These are phyloP conservation scores for Nasalis larvatus DNA, from an alignment of 2,113 vertebrate genomes.

Conservation along the genomic window DNA sequence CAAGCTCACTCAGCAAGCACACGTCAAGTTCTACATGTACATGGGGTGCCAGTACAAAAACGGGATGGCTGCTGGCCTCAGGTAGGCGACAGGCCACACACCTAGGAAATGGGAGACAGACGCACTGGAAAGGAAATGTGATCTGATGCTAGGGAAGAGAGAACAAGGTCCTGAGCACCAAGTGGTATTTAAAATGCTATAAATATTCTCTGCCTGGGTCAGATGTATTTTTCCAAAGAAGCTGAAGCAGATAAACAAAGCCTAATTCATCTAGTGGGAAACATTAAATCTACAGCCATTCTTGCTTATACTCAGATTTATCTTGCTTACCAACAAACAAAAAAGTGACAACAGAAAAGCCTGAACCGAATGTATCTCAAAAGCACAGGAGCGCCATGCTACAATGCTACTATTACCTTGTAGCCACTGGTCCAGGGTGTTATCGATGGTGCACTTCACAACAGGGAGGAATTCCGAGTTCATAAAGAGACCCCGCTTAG, in stretches of 20 bases:
- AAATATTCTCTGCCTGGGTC: neutral
- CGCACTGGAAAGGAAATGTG: neutral
- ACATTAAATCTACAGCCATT: neutral
- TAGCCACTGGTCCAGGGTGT: slow-evolving; percentile 92
- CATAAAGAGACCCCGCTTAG: slow-evolving; percentile 89
- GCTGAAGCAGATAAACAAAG: neutral
- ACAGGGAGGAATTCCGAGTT: slow-evolving; percentile 95
- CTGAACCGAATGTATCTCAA: no score
- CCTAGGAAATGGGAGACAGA: neutral
- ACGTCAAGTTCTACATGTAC: neutral
- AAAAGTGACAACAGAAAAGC: neutral
- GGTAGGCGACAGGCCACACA: neutral
- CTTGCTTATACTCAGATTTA: neutral
- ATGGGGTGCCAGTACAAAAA: fast-evolving
- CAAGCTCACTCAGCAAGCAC: neutral
- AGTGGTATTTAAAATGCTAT: neutral
- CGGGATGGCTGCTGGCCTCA: neutral
- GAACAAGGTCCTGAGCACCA: neutral
- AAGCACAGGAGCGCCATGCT: neutral
- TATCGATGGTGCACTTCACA: slow-evolving; percentile 94
- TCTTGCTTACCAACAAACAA: neutral
- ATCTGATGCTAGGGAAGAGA: neutral
- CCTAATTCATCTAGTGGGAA: neutral
- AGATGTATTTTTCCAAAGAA: neutral
- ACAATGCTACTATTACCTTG: slow-evolving; percentile 83